These are phyloP conservation scores for Biston stratarius DNA, from an alignment of 2,888 invertebrate genomes.

Conservation along the genomic window DNA sequence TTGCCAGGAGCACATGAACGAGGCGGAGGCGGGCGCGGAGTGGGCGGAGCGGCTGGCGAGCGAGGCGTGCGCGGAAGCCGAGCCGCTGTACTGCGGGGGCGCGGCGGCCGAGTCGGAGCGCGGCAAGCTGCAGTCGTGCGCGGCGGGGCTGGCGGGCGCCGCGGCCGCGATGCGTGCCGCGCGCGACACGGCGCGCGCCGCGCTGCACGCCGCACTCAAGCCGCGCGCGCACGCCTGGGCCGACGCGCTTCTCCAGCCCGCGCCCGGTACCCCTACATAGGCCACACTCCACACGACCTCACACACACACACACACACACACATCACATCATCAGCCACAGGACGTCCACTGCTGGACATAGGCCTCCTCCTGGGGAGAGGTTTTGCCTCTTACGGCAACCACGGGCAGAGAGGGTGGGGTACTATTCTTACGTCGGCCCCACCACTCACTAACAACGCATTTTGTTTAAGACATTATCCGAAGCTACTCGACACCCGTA, in stretches of 20 bases:
- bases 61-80: constrained; percentile 90
- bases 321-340: neutral
- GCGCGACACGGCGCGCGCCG: constrained; percentile 62
- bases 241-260: constrained; percentile 58
- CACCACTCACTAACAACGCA: no score
- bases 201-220: constrained; percentile 60
- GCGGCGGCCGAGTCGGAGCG: constrained; percentile 61
- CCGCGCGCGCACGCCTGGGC: constrained; percentile 68
- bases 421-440: no score
- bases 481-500: no score
- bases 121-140: constrained; percentile 68
- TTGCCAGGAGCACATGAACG: constrained; percentile 92
- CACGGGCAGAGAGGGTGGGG: no score
- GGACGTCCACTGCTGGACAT: no score
- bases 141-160: constrained; percentile 65
- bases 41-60: constrained; percentile 95
- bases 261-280: constrained; percentile 49
- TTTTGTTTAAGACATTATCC: no score
- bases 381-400: no score
- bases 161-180: constrained; percentile 72
- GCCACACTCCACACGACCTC: neutral
- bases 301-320: neutral
- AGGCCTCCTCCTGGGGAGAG: no score
- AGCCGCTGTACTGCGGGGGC: constrained; percentile 83
- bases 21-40: constrained; percentile 96